A percentile compares a stretch with the other conserved stretches of the same genome.
Conservation (phyloP, 2,797 vertebrate species). For the Paguma larvata region DNA sequence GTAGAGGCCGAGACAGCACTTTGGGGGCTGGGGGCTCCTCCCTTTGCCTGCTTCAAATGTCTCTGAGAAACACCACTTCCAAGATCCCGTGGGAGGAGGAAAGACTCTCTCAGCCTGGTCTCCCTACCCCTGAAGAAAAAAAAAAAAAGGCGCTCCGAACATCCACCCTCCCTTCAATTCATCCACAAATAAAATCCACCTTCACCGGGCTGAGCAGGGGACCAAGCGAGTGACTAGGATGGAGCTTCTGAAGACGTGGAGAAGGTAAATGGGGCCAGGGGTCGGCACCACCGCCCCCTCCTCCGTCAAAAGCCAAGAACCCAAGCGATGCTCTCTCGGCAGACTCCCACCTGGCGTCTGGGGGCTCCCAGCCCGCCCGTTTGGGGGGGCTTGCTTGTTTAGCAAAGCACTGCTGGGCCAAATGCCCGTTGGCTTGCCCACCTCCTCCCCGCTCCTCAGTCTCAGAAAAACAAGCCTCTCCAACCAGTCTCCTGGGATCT, state of each 20-base stretch:
- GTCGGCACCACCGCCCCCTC: background rate
- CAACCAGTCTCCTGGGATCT: conserved; percentile 48
- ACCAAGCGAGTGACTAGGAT: background rate
- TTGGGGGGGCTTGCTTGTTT: conserved; percentile 41
- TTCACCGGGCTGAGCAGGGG: background rate
- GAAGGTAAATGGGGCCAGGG: background rate
- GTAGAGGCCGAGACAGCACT: background rate
- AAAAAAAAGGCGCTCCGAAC: background rate
- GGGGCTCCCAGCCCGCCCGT: background rate
- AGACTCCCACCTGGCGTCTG: background rate
- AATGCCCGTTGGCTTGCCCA: background rate
- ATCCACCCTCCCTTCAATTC: background rate
- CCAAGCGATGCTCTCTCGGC: background rate
- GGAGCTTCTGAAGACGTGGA: background rate
- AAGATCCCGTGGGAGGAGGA: background rate
- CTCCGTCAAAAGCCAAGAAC: background rate
- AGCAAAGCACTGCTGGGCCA: conserved; percentile 35
- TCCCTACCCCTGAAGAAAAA: background rate
- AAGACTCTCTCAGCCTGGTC: background rate
- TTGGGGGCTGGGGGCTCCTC: background rate
- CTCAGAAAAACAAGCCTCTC: conserved; percentile 55
- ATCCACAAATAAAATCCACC: conserved; percentile 45
- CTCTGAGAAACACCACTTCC: conserved; percentile 1
- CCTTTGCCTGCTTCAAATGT: background rate
- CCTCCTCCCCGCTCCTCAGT: conserved; percentile 10